A percentile compares a stretch with the other conserved stretches of the same genome.
Conservation (phyloP, 2,888 invertebrate species). For the Frankliniella intonsa region DNA sequence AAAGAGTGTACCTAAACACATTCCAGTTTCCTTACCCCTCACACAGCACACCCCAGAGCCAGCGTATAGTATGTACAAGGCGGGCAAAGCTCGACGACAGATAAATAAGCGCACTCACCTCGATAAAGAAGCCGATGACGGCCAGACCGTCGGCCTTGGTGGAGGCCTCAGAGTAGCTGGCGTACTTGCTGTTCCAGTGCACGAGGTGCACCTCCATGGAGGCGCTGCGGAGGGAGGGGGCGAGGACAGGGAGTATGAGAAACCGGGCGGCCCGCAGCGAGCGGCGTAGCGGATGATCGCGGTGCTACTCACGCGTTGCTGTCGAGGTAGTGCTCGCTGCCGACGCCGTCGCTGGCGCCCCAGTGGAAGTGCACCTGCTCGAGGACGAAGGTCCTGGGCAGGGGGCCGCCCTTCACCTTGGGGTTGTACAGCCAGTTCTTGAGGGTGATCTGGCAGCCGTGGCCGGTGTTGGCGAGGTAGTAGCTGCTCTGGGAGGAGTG, state of each 20-base stretch:
- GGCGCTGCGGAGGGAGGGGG: neutral
- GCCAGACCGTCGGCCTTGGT: conserved; percentile 6
- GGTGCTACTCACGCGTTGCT: neutral
- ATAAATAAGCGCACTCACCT: neutral
- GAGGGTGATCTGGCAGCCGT: conserved; percentile 2
- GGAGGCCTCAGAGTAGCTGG: neutral
- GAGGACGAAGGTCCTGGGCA: conserved; percentile 55
- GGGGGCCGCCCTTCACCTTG: conserved; percentile 53
- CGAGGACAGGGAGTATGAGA: neutral
- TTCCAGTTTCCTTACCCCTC: too few relatives aligned
- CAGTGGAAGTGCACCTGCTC: conserved; percentile 80
- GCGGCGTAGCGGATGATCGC: neutral
- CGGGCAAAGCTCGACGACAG: too few relatives aligned
- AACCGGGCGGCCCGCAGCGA: too few relatives aligned
- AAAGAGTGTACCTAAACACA: too few relatives aligned
- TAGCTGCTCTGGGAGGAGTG: conserved; percentile 13
- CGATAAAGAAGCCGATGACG: conserved; percentile 4
- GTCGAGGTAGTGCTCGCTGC: conserved; percentile 14
- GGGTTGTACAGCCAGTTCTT: conserved; percentile 36
- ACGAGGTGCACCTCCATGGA: conserved; percentile 16
- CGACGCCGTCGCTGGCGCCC: conserved; percentile 52
- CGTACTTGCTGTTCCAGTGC: conserved; percentile 16
- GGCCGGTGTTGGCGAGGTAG: conserved; percentile 12
- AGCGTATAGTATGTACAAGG: too few relatives aligned
- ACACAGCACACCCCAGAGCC: too few relatives aligned